Evolutionary conservation across 2,113 vertebrate genomes (phyloP).

Genomic region (Eleginops maclovinus): DNA sequence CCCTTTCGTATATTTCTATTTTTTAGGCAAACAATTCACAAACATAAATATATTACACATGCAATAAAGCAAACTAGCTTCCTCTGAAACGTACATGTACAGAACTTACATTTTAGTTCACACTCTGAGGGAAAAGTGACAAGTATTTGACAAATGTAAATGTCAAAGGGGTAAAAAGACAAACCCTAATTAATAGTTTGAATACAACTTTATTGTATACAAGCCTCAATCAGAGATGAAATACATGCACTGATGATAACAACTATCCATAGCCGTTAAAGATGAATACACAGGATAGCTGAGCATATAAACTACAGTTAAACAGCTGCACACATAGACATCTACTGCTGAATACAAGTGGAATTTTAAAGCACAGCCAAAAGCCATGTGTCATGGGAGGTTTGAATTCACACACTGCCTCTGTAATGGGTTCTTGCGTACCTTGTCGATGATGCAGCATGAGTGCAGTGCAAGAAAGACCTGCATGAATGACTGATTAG

Average conservation of each 20-base stretch:
- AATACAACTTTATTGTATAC: no score
- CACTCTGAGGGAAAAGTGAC: background rate
- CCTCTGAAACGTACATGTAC: background rate
- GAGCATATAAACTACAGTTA: background rate
- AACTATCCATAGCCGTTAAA: no score
- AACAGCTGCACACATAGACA: background rate
- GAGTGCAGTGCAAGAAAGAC: background rate
- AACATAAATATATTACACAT: background rate
- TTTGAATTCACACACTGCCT: conserved; percentile 6
- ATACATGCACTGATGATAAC: no score
- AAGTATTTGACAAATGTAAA: no score
- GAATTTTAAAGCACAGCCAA: background rate
- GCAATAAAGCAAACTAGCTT: background rate
- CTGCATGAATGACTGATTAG: conserved; percentile 40
- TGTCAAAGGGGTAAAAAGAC: no score
- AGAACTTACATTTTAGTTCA: background rate
- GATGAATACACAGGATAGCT: no score
- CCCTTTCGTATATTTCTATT: background rate
- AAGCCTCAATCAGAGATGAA: no score
- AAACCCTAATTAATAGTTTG: no score
- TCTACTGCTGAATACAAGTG: background rate
- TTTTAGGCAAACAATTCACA: conserved; percentile 7
- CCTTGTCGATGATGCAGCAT: background rate
- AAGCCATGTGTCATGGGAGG: background rate
- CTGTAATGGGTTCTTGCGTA: background rate